Conservation (phyloP, 2,797 vertebrate species). For the Rhinichthys osculus region DNA sequence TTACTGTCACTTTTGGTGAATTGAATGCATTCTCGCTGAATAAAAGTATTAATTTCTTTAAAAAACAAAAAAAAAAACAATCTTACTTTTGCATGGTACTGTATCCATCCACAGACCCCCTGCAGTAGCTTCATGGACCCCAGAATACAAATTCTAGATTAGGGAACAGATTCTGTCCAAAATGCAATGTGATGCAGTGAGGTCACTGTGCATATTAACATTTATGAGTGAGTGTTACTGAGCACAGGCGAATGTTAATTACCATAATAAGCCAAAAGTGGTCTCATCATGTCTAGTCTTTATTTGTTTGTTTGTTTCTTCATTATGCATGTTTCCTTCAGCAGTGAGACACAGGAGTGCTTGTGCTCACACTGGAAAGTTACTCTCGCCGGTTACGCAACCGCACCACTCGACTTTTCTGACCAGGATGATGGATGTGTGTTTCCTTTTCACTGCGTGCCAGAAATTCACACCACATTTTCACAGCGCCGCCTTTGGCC, state of each 20-base stretch:
- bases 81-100: background rate
- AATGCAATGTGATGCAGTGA: background rate
- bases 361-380: slow-evolving; percentile 64
- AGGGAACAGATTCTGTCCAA: background rate
- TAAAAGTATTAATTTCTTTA: background rate
- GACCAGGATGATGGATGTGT: slow-evolving; percentile 67
- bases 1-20: background rate
- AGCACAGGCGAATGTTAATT: background rate
- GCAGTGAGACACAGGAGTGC: slow-evolving; percentile 51
- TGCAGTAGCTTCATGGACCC: background rate
- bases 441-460: slow-evolving; percentile 39
- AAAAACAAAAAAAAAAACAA: background rate
- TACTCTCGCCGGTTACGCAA: slow-evolving; percentile 64
- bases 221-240: background rate
- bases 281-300: background rate
- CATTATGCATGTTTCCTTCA: background rate
- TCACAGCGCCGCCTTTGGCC: background rate
- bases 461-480: slow-evolving; percentile 49
- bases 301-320: slow-evolving; percentile 6
- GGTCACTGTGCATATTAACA: background rate
- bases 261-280: background rate
- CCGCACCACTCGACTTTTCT: slow-evolving; percentile 54
- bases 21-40: too few relatives aligned
- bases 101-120: too few relatives aligned
- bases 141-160: background rate